Conservation (phyloP, 2,113 vertebrate genomes). For the Anas platyrhynchos region DNA sequence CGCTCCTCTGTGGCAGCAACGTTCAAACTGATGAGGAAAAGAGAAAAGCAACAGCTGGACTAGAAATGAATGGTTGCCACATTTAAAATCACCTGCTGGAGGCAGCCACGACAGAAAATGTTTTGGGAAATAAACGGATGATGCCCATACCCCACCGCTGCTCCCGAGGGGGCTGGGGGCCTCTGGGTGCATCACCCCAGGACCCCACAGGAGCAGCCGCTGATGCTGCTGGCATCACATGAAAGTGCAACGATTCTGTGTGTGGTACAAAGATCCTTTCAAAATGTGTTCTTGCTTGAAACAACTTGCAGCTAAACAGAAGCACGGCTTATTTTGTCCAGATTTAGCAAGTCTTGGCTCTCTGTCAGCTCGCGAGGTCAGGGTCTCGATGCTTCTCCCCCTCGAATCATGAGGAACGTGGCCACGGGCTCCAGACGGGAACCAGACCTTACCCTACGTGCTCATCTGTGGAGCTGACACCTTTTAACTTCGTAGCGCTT, state of each 20-base stretch:
- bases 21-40: neutral
- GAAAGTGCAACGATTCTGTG: neutral
- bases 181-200: neutral
- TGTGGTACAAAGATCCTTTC: neutral
- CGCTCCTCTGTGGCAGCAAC: neutral
- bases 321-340: neutral
- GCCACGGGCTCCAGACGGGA: neutral
- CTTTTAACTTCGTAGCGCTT: neutral
- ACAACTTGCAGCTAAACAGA: neutral
- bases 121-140: neutral
- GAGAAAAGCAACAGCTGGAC: neutral
- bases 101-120: neutral
- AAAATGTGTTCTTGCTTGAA: neutral
- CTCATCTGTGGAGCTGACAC: neutral
- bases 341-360: neutral
- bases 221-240: constrained; percentile 6
- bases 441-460: neutral
- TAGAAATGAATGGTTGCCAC: neutral
- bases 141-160: neutral
- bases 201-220: rapidly evolving
- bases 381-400: neutral
- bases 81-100: neutral
- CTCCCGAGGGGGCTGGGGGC: neutral
- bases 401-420: neutral
- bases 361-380: neutral